phyloP scores from a whole-genome alignment of 2,797 vertebrate species.

The Tangara arthus region DNA sequence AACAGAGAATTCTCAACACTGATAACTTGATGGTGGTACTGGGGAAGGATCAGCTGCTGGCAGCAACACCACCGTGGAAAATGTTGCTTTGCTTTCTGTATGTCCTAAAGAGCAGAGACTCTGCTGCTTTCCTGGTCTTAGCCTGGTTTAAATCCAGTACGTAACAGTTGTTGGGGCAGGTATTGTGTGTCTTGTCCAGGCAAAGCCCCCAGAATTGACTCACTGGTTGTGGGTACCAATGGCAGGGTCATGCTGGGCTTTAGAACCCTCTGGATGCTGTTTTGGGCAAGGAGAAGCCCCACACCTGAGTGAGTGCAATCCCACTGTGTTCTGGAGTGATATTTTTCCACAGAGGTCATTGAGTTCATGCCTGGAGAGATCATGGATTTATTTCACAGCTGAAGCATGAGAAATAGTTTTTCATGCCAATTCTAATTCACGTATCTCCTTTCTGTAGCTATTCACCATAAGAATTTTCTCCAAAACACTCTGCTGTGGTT shows the following conservation, averaged over 20 bases:
- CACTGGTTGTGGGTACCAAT: not conserved
- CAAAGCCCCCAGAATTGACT: not conserved
- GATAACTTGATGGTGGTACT: not conserved
- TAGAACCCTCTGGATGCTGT: not conserved
- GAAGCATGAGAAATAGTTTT: not conserved
- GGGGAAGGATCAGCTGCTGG: not conserved
- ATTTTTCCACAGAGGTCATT: not conserved
- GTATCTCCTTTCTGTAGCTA: not conserved
- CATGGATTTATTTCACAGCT: not conserved
- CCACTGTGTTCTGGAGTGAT: not conserved
- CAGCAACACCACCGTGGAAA: not conserved
- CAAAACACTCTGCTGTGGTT: not conserved
- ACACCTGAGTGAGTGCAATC: accelerated
- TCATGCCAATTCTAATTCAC: not conserved
- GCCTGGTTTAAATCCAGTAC: not conserved
- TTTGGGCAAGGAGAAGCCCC: not conserved
- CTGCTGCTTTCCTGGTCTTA: not conserved
- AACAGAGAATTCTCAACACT: not conserved
- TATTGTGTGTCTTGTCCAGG: accelerated
- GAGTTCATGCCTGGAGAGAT: not conserved
- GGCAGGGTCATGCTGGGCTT: not conserved
- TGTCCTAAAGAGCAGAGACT: not conserved
- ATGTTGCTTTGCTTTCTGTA: not conserved
- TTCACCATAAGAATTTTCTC: not conserved
- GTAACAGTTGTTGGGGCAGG: not conserved